Evolutionary conservation across 2,888 invertebrate species (phyloP).

Genomic region (Pheosia gnoma): DNA sequence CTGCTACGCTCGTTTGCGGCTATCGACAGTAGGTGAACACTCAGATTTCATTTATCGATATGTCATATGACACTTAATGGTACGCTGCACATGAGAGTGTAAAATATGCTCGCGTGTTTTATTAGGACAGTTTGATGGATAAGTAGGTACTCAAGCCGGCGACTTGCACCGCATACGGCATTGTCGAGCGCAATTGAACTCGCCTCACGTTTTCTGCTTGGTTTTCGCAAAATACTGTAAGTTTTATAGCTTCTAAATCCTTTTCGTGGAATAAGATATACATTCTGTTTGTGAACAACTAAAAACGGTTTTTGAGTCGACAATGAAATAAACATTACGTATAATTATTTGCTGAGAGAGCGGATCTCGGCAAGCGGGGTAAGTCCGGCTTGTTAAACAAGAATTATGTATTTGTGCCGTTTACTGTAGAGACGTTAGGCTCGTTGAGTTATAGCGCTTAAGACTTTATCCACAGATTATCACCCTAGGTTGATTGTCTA

Average conservation of each 20-base stretch:
- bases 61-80: background rate
- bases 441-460: too few species aligned
- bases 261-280: background rate
- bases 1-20: background rate
- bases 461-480: too few species aligned
- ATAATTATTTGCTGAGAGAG: too few species aligned
- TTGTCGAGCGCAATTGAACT: background rate
- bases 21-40: background rate
- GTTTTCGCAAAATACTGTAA: constrained; percentile 5
- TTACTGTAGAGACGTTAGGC: too few species aligned
- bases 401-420: too few species aligned
- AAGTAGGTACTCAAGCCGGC: background rate
- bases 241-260: constrained; percentile 5
- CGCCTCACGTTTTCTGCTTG: constrained; percentile 2
- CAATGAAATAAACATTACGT: background rate
- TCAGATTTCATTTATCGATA: background rate
- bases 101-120: background rate
- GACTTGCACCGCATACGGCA: background rate
- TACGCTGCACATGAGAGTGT: background rate
- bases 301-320: background rate
- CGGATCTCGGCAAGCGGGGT: too few species aligned
- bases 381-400: too few species aligned
- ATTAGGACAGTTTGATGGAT: constrained; percentile 1
- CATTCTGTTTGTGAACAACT: background rate
- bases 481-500: too few species aligned